A percentile compares a stretch with the other conserved stretches of the same genome.
phyloP scores from a whole-genome alignment of 2,113 vertebrate species.

The Elephas maximus region DNA sequence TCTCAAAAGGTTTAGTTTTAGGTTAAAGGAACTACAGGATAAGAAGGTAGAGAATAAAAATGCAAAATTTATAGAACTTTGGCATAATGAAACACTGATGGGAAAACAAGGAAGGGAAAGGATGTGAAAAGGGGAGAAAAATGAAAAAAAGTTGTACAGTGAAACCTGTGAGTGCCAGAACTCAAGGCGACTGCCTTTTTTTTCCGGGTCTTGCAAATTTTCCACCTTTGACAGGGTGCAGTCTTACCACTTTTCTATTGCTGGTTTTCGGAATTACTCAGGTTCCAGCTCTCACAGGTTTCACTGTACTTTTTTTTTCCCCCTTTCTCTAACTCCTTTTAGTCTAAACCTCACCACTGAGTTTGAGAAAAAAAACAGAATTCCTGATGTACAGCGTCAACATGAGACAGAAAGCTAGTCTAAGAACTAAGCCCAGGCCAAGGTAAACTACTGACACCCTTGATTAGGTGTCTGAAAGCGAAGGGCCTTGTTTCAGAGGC shows the following conservation, averaged over 20 bases:
- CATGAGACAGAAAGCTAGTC: neutral
- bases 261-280: neutral
- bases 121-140: neutral
- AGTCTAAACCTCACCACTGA: neutral
- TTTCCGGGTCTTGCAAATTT: neutral
- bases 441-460: neutral
- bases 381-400: neutral
- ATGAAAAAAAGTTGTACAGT: neutral
- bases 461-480: neutral
- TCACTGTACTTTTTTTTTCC: neutral
- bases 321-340: neutral
- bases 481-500: neutral
- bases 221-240: neutral
- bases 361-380: neutral
- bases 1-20: constrained; percentile 30
- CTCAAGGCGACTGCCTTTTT: neutral
- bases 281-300: neutral
- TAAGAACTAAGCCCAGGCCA: neutral
- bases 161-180: neutral
- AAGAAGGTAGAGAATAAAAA: neutral
- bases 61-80: constrained; percentile 1
- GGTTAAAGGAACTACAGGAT: neutral
- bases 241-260: neutral
- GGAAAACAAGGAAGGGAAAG: neutral
- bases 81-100: neutral